Evolutionary conservation across 2,888 invertebrate species (phyloP), one percentile per base, ranked within the genome.

Genomic region (Sarcophaga subvicina): DNA sequence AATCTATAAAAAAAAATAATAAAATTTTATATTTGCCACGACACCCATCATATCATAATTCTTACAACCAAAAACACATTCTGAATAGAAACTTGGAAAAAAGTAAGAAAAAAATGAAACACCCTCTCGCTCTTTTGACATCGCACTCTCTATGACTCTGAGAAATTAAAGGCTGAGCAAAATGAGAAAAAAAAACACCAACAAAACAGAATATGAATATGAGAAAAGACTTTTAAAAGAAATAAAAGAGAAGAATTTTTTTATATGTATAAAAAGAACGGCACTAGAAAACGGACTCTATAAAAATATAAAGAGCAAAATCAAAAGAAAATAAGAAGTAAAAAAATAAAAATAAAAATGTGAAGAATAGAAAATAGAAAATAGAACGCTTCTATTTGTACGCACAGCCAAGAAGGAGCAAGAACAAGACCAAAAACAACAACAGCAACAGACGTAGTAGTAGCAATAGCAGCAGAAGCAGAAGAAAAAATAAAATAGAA

Each of bases 51-150:
- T 37, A 66, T 37, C 20, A 64, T 63, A 62, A 76, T 70, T 67
- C 72, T 78, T 73, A 67, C 78, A 66, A 83, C 82, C 60, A 77
- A 69, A 81, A 66, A 47, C 69, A 73, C 37, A 77, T 77, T 14
- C 54, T 62, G 22, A 54, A 47, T 37, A 37, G 27, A 17, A 17
- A 6, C 12, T 66, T 66, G 17, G 63, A 20, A 22, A 82, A 80
- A 25, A 75, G 54, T 59, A 47, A 54, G 54, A 10, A 54, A 17
- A 14, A 76, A 54, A 54, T 3, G 71, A 75, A 83, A 83, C 83
- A 86, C 80, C 83, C 83, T 80, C 83, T 69, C 71, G 1, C 5
- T 54, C 2, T 37, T 8, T 37, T 2, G 6, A 37, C 6, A 22
- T 22, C 22, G 37, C 37, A 2, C 0, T 8, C 37, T 0, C 37